Percentiles rank a stretch among this genome's conserved stretches.
phyloP scores from a whole-genome alignment of 2,888 invertebrate species.

The Andricus curvator region DNA sequence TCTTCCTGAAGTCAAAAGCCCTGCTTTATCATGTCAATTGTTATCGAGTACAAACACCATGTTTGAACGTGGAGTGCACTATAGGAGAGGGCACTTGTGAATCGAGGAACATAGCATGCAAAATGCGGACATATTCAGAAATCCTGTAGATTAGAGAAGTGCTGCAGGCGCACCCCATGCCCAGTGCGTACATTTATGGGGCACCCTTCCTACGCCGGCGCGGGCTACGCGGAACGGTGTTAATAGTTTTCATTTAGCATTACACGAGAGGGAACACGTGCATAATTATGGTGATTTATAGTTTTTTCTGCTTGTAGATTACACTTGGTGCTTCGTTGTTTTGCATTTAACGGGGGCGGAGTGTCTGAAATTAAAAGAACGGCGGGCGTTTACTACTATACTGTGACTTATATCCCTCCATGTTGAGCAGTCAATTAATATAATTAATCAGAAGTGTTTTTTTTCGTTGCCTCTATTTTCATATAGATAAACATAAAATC shows the following conservation, averaged over 20 bases:
- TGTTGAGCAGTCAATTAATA: neutral
- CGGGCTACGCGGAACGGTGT: slow-evolving; percentile 56
- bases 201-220: slow-evolving; percentile 42
- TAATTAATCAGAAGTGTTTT: neutral
- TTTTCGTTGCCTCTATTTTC: neutral
- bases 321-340: slow-evolving; percentile 63
- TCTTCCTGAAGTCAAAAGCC: neutral
- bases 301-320: slow-evolving; percentile 60
- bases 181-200: slow-evolving; percentile 43
- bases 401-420: neutral
- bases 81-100: slow-evolving; percentile 23
- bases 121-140: slow-evolving; percentile 72
- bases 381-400: neutral
- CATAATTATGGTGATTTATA: slow-evolving; percentile 77
- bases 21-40: neutral
- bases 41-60: neutral
- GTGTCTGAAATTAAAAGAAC: slow-evolving; percentile 13
- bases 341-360: slow-evolving; percentile 75
- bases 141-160: slow-evolving; percentile 46
- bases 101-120: slow-evolving; percentile 51
- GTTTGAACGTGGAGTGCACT: neutral
- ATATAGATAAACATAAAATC: neutral
- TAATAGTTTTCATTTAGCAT: slow-evolving; percentile 68
- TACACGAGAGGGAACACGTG: slow-evolving; percentile 74
- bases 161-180: slow-evolving; percentile 15